These are phyloP conservation scores for Apocrypta bakeri DNA, from an alignment of 1,140 invertebrate species.

Conservation along the genomic window DNA sequence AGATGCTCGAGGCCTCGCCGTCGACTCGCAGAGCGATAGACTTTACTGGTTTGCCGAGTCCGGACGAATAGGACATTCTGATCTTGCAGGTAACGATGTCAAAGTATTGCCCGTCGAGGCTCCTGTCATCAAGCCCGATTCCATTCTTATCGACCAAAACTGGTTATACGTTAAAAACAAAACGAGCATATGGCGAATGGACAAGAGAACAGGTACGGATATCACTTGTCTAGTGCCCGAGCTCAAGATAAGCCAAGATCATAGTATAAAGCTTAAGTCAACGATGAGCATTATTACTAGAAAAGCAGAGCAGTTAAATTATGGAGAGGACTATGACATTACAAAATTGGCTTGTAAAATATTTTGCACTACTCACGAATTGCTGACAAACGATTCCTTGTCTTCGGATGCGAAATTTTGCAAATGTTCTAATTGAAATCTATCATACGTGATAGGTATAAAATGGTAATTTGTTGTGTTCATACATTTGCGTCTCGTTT, in stretches of 20 bases:
- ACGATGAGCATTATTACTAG: constrained; percentile 5
- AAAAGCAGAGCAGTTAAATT: not conserved
- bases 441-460: no score
- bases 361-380: constrained; percentile 6
- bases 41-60: constrained; percentile 25
- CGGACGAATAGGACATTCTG: not conserved
- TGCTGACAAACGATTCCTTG: not conserved
- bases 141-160: not conserved
- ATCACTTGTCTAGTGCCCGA: constrained; percentile 11
- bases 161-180: constrained; percentile 24
- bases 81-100: not conserved
- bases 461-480: no score
- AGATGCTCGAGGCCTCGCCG: not conserved
- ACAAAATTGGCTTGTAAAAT: constrained; percentile 19
- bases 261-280: not conserved
- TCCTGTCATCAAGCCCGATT: not conserved
- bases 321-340: constrained; percentile 9
- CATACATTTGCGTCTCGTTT: no score
- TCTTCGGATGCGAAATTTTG: not conserved
- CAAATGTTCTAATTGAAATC: not conserved
- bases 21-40: not conserved
- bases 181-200: constrained; percentile 23
- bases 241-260: not conserved
- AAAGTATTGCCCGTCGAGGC: not conserved
- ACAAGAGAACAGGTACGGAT: not conserved